These are phyloP conservation scores for Colinus virginianus DNA, from an alignment of 2,113 vertebrate genomes.

Conservation along the genomic window DNA sequence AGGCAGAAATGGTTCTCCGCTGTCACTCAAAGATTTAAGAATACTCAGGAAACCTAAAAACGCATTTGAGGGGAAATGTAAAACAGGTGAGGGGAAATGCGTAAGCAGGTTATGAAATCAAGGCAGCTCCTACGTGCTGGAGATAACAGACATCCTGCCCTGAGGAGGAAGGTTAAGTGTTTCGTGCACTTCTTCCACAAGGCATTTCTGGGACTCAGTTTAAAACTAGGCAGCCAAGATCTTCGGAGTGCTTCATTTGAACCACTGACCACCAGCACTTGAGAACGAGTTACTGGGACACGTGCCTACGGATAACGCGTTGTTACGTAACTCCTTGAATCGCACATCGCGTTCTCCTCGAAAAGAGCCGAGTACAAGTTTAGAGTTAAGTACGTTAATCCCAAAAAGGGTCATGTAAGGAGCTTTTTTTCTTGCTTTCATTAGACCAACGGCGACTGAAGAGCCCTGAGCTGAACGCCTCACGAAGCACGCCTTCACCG, in stretches of 20 bases:
- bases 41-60: constrained; percentile 20
- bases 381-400: not conserved
- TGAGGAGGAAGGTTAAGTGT: not conserved
- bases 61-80: constrained; percentile 13
- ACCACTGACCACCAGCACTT: not conserved
- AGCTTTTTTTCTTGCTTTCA: not conserved
- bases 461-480: not conserved
- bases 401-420: not conserved
- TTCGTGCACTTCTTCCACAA: constrained; percentile 21
- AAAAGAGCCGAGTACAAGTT: no score
- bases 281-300: constrained; percentile 36
- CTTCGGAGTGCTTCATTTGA: constrained; percentile 19
- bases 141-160: not conserved
- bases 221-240: constrained; percentile 3
- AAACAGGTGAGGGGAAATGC: constrained; percentile 27
- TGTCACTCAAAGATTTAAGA: constrained; percentile 39
- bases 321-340: not conserved
- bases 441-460: not conserved
- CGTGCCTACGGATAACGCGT: not conserved
- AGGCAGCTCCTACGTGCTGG: not conserved
- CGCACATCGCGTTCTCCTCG: not conserved
- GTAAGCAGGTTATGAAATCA: constrained; percentile 25
- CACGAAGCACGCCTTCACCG: fast-evolving
- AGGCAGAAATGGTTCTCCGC: not conserved
- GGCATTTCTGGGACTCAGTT: constrained; percentile 16